A percentile compares a stretch with the other conserved stretches of the same genome.
phyloP scores from a whole-genome alignment of 2,888 invertebrate genomes.

The Periphyllus acericola region DNA sequence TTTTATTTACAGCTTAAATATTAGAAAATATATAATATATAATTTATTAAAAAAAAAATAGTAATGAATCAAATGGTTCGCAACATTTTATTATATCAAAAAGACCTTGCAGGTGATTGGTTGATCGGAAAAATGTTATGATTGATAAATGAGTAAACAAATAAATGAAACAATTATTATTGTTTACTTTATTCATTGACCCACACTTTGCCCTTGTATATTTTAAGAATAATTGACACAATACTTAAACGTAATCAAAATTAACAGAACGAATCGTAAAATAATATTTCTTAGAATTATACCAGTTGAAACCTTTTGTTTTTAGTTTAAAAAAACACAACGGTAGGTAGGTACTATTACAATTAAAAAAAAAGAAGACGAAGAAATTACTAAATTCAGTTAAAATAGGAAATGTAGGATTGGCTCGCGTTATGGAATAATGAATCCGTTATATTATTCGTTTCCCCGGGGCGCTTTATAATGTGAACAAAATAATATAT shows the following conservation, averaged over 20 bases:
- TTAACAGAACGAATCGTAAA: conserved; percentile 29
- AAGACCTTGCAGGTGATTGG: background rate
- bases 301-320: background rate
- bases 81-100: background rate
- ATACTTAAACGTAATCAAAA: background rate
- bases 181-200: background rate
- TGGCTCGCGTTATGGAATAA: conserved; percentile 41
- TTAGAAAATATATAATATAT: no score
- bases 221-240: background rate
- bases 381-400: conserved; percentile 5
- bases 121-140: background rate
- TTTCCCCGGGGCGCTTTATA: conserved; percentile 39
- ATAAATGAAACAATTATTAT: background rate
- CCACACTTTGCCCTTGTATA: background rate
- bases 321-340: background rate
- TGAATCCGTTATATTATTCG: conserved; percentile 42
- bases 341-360: background rate
- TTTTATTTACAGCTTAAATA: no score
- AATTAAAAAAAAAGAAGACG: background rate
- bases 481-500: conserved; percentile 6
- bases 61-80: no score
- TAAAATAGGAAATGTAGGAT: background rate
- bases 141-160: background rate
- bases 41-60: no score
- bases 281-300: background rate